Percentiles rank a stretch among this genome's conserved stretches.
Conservation (phyloP, 2,888 invertebrate species). For the Patella caerulea region DNA sequence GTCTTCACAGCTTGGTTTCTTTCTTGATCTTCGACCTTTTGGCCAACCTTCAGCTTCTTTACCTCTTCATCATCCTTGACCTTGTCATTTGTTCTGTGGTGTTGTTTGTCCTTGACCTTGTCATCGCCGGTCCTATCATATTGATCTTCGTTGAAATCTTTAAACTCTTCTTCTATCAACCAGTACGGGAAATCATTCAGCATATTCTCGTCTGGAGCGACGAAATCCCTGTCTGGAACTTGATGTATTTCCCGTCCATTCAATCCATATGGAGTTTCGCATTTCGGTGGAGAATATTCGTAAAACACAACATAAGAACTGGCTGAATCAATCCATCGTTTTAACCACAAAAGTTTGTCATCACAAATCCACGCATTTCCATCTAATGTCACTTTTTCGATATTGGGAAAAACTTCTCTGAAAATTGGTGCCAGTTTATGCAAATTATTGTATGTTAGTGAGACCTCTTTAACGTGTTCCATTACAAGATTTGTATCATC, state of each 20-base stretch:
- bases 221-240: conserved; percentile 44
- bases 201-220: conserved; percentile 19
- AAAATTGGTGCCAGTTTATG: conserved; percentile 80
- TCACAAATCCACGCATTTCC: conserved; percentile 83
- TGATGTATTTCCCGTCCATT: conserved; percentile 55
- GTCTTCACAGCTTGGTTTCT: conserved; percentile 10
- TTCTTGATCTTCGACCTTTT: background rate
- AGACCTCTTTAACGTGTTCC: conserved; percentile 73
- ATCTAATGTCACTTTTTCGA: conserved; percentile 79
- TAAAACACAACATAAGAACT: conserved; percentile 72
- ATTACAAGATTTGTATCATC: conserved; percentile 21
- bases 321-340: conserved; percentile 76
- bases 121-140: background rate
- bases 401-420: conserved; percentile 79
- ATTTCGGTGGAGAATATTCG: conserved; percentile 69
- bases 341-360: conserved; percentile 67
- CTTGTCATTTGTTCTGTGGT: conserved; percentile 9
- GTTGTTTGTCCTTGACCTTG: background rate
- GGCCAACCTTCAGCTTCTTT: background rate
- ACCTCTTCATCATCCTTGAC: background rate
- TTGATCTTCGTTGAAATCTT: background rate
- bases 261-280: conserved; percentile 67
- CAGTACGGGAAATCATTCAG: conserved; percentile 5
- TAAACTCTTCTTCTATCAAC: background rate
- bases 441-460: conserved; percentile 79